Conservation (phyloP, 2,113 vertebrate genomes). For the Nesoenas mayeri region DNA sequence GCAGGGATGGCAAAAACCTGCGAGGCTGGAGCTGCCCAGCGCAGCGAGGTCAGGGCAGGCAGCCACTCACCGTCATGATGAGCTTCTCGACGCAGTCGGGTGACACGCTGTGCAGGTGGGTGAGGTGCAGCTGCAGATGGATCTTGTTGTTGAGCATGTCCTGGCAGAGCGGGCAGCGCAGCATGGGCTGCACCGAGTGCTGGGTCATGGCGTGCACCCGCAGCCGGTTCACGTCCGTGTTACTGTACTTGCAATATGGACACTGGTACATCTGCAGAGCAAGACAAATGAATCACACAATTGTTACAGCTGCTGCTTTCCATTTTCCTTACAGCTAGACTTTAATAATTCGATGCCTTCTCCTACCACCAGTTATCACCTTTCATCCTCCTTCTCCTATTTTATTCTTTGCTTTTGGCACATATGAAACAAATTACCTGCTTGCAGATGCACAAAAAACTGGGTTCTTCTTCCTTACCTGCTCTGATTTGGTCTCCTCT, state of each 20-base stretch:
- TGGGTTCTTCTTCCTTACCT: constrained; percentile 79
- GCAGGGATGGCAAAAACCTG: not conserved
- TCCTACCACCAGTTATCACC: not conserved
- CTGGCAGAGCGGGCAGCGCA: constrained; percentile 97
- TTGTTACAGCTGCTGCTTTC: not conserved
- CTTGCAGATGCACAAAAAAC: not conserved
- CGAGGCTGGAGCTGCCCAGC: not conserved
- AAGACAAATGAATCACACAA: not conserved
- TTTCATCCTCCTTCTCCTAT: not conserved
- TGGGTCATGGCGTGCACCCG: constrained; percentile 98
- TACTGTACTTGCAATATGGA: constrained; percentile 98
- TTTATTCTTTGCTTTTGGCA: constrained; percentile 9
- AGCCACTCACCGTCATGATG: constrained; percentile 87
- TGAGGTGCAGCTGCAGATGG: constrained; percentile 98
- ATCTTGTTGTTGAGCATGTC: constrained; percentile 99
- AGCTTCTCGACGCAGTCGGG: constrained; percentile 98
- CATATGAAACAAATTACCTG: not conserved
- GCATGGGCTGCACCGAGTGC: constrained; percentile 97
- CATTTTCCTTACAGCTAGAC: not conserved
- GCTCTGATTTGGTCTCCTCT: constrained; percentile 89
- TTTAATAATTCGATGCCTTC: not conserved
- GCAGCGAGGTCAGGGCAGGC: not conserved
- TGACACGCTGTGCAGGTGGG: constrained; percentile 97
- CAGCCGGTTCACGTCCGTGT: constrained; percentile 91
- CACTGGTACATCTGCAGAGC: constrained; percentile 92